Base-by-base conservation (phyloP, 2,797 vertebrate species). In the Falco cherrug region DNA sequence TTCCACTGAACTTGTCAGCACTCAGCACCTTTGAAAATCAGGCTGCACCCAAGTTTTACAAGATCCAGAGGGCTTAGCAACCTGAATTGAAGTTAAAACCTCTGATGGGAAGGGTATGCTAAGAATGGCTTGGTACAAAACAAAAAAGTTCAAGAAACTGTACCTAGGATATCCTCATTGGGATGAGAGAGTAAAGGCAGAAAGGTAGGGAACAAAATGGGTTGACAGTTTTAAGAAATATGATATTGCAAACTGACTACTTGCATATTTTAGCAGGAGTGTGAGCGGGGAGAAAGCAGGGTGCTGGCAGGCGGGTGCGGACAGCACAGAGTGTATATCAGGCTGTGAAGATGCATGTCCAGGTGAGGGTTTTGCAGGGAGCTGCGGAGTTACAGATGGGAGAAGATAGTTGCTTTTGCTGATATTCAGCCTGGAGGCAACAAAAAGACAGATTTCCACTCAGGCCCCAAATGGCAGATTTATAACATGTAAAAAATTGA, bases 321-420 rank as follows among this genome's bases (percentile, higher is more conserved):
- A 8, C 20, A 41, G 70, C 0, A 0, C 33, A 63, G n/a, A 25
- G 47, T 17, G 54, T 74, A 3, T 45, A 51, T 75, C 12, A 65
- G 79, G 51, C 76, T 94, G 90, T 94, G 95, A 93, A 96, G 93
- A 88, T 1, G 6, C 47, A 64, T 33, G 63, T 35, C 48, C 79
- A 88, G 73, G 93, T 84, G 89, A 78, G 79, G 86, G 39, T 35
- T 75, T 60, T 73, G 79, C 18, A 41, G 56, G 84, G 67, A 88
- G 22, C 84, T 88, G 92, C 84, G 82, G 93, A 84, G 79, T 93
- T 91, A 59, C 22, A 69, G 75, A 65, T 56, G 69, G 45, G 26
- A 80, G 43, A 37, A 89, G 50, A 11, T n/a, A 28, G 83, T 45
- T 87, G 43, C 35, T 89, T 85, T 70, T 53, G 29, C 70, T 90